These are phyloP conservation scores for Melanotaenia parkinsoni DNA, from an alignment of 2,797 vertebrate species.

Conservation along the genomic window DNA sequence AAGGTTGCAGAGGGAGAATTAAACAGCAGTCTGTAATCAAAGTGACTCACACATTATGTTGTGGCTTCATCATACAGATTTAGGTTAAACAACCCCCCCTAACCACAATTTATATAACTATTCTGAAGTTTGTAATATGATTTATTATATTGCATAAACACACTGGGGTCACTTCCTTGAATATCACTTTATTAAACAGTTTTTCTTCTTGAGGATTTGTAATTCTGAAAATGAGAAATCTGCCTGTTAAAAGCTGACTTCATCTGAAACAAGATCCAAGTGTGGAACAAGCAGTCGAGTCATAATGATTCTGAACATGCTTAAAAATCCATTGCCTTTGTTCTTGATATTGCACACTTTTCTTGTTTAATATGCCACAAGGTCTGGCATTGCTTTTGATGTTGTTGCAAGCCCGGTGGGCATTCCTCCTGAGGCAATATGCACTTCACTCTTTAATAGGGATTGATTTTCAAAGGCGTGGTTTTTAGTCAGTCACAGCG, in stretches of 20 bases:
- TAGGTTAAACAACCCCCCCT: background rate
- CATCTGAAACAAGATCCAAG: constrained; percentile 16
- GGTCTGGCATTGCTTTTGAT: constrained; percentile 53
- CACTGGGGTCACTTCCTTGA: background rate
- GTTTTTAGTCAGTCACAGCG: constrained; percentile 55
- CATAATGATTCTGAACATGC: constrained; percentile 29
- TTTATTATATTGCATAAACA: constrained; percentile 3
- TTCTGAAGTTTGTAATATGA: background rate
- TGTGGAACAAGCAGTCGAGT: constrained; percentile 3
- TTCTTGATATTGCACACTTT: constrained; percentile 53
- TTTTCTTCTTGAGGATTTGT: background rate
- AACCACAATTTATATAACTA: background rate
- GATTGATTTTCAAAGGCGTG: constrained; percentile 73
- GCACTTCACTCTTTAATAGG: constrained; percentile 58
- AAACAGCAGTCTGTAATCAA: constrained; percentile 52
- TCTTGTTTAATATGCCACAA: constrained; percentile 48
- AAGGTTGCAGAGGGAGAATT: constrained; percentile 50
- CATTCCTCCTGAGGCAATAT: constrained; percentile 54
- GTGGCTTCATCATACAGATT: constrained; percentile 1
- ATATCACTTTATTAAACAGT: background rate
- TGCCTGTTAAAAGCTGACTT: constrained; percentile 1
- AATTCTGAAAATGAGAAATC: background rate
- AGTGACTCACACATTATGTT: constrained; percentile 37
- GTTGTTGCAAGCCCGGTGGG: constrained; percentile 47
- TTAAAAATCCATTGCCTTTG: constrained; percentile 35